Conservation (phyloP, 2,113 vertebrate species). For the Tor tambroides region DNA sequence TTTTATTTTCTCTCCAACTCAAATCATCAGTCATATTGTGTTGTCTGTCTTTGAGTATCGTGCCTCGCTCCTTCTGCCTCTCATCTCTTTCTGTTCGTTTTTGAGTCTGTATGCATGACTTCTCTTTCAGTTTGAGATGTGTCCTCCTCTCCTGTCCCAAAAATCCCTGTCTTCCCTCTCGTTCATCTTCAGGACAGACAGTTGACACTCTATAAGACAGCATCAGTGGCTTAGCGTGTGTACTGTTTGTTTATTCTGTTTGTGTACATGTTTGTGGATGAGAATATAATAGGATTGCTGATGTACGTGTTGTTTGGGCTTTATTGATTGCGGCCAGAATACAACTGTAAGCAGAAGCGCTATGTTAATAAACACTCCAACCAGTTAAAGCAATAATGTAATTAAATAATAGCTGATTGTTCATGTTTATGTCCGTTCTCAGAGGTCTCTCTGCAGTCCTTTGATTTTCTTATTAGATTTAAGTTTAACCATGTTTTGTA, state of each 20-base stretch:
- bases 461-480: too few species aligned
- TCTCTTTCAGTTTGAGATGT: neutral
- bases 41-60: neutral
- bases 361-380: neutral
- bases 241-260: conserved; percentile 8
- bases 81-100: neutral
- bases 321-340: neutral
- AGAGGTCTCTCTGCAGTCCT: neutral
- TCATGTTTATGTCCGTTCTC: neutral
- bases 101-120: neutral
- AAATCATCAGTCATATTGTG: neutral
- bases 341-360: neutral
- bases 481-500: too few species aligned
- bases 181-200: neutral
- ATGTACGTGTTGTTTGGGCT: neutral
- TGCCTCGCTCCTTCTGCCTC: neutral
- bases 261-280: conserved; percentile 12
- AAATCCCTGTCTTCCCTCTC: neutral
- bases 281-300: conserved; percentile 5
- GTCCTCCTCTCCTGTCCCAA: neutral
- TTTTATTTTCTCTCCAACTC: neutral
- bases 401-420: neutral
- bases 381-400: neutral
- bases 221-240: neutral
- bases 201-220: neutral